These are phyloP conservation scores for Myripristis murdjan DNA, from an alignment of 2,797 vertebrate genomes.

Conservation along the genomic window DNA sequence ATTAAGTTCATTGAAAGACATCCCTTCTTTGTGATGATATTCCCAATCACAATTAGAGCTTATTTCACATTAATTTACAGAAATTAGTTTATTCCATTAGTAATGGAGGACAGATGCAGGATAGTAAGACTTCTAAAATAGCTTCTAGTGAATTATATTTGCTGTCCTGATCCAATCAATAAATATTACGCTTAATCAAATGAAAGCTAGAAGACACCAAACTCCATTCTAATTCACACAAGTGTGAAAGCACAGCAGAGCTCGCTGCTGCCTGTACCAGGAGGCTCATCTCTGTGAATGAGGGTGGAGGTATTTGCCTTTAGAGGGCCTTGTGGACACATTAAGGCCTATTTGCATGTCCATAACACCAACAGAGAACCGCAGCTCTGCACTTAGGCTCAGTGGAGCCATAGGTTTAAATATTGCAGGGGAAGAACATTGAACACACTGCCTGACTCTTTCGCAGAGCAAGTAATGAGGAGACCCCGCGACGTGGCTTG, in stretches of 20 bases:
- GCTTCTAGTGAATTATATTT: conserved; percentile 6
- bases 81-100: neutral
- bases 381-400: conserved; percentile 79
- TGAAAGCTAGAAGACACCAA: conserved; percentile 46
- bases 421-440: conserved; percentile 76
- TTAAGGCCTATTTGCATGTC: conserved; percentile 87
- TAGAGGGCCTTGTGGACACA: conserved; percentile 86
- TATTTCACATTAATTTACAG: neutral
- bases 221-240: conserved; percentile 52
- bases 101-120: neutral
- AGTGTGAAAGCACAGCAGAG: conserved; percentile 44
- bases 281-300: conserved; percentile 74
- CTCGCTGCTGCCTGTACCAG: conserved; percentile 54
- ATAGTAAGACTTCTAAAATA: neutral
- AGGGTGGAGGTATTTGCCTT: conserved; percentile 82
- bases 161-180: conserved; percentile 25
- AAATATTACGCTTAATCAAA: conserved; percentile 42
- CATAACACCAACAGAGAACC: conserved; percentile 80
- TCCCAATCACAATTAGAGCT: conserved; percentile 1
- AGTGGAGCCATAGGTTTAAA: conserved; percentile 84
- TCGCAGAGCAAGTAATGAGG: conserved; percentile 77
- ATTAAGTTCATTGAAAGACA: neutral
- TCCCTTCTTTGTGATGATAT: neutral
- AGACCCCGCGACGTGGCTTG: conserved; percentile 73
- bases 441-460: conserved; percentile 65